Evolutionary conservation across 2,888 invertebrate genomes (phyloP), one percentile per base, ranked within the genome.

Genomic region (Temnothorax ravouxi): DNA sequence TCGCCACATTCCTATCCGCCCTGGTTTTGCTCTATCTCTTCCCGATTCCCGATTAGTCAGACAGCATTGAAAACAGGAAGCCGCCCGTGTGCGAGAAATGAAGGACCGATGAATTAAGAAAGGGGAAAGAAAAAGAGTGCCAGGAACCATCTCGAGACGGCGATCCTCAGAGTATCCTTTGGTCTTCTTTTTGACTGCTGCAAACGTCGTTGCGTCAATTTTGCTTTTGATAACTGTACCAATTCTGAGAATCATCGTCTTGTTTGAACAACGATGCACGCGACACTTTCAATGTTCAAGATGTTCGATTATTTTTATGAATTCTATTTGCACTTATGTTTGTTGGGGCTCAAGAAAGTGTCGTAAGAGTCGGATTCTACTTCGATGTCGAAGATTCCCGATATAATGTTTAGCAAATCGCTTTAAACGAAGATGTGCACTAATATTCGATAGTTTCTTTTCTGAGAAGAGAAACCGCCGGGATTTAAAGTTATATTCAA

Each of bases 1-100:
- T 94, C 87, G 91, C 95, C 90, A 94, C 95, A 93, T 96, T 96
- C 93, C 93, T 95, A 88, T 92, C 94, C 84, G 95, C 95, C 86
- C 91, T 96, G 90, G 94, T 94, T 91, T 91, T 96, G 88, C 95
- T 96, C 88, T 94, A 95, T 88, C 89, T 94, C 74, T 96, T 95
- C 92, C 96, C 96, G 76, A 94, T 96, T 81, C 95, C 96, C 69
- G 94, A 95, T 87, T 95, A 94, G 71, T 84, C 74, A 85, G 84
- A 86, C 62, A 29, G 61, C 69, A 77, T 79, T 80, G 88, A 84
- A 85, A 84, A 72, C 13, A 54, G 9, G 11, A 54, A 69, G 6
- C n/a, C 87, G 79, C 66, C 85, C 81, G 64, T 56, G 80, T 62
- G 80, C 66, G 84, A 69, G 56, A 82, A 59, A 71, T 74, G 76